These are phyloP conservation scores for Rhyacophila evoluta DNA, from an alignment of 2,888 invertebrate genomes.

Conservation along the genomic window DNA sequence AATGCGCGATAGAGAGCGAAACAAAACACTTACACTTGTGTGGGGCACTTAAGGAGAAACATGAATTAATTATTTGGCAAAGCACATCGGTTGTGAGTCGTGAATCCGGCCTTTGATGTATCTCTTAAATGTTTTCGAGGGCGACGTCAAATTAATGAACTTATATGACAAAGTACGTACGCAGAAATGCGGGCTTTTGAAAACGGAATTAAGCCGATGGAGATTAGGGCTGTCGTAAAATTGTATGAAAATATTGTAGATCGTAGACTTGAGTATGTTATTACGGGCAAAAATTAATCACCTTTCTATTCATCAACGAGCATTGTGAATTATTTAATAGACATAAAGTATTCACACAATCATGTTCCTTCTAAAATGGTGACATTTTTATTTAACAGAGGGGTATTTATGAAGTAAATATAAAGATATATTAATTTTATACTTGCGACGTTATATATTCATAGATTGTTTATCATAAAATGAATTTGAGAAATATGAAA, in stretches of 20 bases:
- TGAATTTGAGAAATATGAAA: no score
- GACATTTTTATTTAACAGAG: no score
- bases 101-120: slow-evolving; percentile 2
- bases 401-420: no score
- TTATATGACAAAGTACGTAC: background rate
- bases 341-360: no score
- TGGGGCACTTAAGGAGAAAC: slow-evolving; percentile 1
- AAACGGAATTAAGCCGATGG: background rate
- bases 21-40: slow-evolving; percentile 22
- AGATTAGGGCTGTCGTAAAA: slow-evolving; percentile 1
- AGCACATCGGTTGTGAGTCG: background rate
- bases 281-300: no score
- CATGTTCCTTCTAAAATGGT: no score
- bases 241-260: background rate
- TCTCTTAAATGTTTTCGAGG: slow-evolving; percentile 5
- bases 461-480: no score
- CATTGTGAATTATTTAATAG: no score
- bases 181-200: background rate
- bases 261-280: no score
- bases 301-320: no score
- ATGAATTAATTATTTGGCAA: slow-evolving; percentile 10
- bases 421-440: no score
- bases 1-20: slow-evolving; percentile 3
- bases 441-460: no score
- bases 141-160: slow-evolving; percentile 8